Evolutionary conservation across 2,888 invertebrate genomes (phyloP), one percentile per base, ranked within the genome.

Genomic region (Micoletzkya japonica): DNA sequence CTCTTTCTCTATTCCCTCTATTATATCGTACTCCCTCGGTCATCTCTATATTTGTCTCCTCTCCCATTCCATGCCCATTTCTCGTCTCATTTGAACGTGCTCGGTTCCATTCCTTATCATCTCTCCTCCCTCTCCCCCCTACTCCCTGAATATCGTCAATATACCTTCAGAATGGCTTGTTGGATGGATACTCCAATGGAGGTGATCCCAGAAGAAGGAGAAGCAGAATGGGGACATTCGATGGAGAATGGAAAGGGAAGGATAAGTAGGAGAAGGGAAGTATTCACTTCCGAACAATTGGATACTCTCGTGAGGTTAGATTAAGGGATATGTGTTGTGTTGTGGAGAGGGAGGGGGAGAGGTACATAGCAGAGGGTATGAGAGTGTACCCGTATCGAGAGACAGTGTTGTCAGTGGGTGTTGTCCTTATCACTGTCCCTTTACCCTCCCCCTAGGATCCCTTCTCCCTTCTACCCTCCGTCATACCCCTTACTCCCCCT

Each of bases 271-370:
- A 75, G 78, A 60, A 73, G 75, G 64, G 84, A 84, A 71, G 72
- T 83, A 17, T 82, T 80, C 76, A 84, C 81, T 32, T 80, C 82
- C 30, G 84, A 84, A 58, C 82, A 84, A 75, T 77, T 84, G 58
- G 82, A 84, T 73, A 84, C 84, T 14, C 76, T 84, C 7, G 81
- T 84, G 60, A 84, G 82, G 84, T 84, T 28, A 0, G 52, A 49
- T 50, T 32, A 34, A 50, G 4, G 17, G n/a, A n/a, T 52, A 6
- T 52, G 52, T 52, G 10, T 17, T 52, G 52, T 52, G 52, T 52
- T 26, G 52, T 52, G 52, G 14, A 52, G 7, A n/a, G n/a, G n/a
- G n/a, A n/a, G n/a, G n/a, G n/a, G n/a, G n/a, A n/a, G n/a, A n/a
- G n/a, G n/a, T n/a, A n/a, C n/a, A n/a, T n/a, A n/a, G n/a, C n/a